Evolutionary conservation across 2,797 vertebrate species (phyloP).

Genomic region (Hyperoplus immaculatus): DNA sequence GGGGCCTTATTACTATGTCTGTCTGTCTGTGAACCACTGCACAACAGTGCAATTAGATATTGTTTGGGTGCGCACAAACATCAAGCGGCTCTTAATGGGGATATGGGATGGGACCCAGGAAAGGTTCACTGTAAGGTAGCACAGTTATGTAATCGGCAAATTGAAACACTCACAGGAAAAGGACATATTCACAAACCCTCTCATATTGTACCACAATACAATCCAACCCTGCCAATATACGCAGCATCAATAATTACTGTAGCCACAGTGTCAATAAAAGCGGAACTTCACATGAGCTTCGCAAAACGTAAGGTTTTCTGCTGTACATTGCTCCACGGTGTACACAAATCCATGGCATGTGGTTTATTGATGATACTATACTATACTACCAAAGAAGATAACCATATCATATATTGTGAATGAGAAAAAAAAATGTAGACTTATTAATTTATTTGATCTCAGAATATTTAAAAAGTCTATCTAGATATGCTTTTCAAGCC

Average conservation of each 20-base stretch:
- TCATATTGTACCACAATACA: background rate
- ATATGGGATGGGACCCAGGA: background rate
- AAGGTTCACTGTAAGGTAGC: background rate
- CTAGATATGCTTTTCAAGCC: background rate
- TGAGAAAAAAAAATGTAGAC: background rate
- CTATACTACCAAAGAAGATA: background rate
- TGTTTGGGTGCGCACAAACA: background rate
- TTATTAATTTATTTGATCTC: background rate
- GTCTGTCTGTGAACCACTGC: background rate
- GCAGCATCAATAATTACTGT: background rate
- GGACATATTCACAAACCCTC: background rate
- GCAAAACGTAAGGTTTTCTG: background rate
- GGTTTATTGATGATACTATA: background rate
- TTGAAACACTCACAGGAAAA: background rate
- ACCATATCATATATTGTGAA: background rate
- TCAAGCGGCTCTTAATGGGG: background rate
- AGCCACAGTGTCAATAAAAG: background rate
- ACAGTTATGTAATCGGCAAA: background rate
- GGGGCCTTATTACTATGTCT: background rate
- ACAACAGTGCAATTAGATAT: background rate
- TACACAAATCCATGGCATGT: no score
- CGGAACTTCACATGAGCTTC: background rate
- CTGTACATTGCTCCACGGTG: background rate
- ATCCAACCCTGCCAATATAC: background rate
- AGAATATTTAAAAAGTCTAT: background rate